These are phyloP conservation scores for Thalassoma bifasciatum DNA, from an alignment of 2,113 vertebrate species.

Conservation along the genomic window DNA sequence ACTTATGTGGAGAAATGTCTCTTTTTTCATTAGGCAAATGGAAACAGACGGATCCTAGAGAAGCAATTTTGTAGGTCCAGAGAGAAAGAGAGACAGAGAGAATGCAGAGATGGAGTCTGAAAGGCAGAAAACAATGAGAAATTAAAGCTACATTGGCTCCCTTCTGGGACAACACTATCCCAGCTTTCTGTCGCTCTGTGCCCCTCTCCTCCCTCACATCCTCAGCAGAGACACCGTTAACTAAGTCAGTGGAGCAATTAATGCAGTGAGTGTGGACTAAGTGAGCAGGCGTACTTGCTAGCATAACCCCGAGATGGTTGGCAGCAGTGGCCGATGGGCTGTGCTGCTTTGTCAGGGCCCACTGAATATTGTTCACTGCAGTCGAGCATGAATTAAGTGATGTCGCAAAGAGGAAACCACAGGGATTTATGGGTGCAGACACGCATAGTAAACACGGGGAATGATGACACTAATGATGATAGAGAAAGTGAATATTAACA, in stretches of 20 bases:
- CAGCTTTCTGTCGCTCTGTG: slow-evolving; percentile 8
- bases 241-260: slow-evolving; percentile 78
- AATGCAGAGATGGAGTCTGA: neutral
- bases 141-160: slow-evolving; percentile 22
- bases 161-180: slow-evolving; percentile 2
- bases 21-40: slow-evolving; percentile 76
- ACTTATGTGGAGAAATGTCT: slow-evolving; percentile 65
- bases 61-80: slow-evolving; percentile 47
- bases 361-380: slow-evolving; percentile 44
- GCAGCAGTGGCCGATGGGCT: slow-evolving; percentile 25
- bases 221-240: slow-evolving; percentile 64
- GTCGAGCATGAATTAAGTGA: slow-evolving; percentile 6
- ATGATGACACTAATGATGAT: slow-evolving; percentile 17
- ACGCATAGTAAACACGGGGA: slow-evolving; percentile 18
- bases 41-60: slow-evolving; percentile 56
- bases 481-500: slow-evolving; percentile 17
- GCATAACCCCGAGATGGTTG: slow-evolving; percentile 33
- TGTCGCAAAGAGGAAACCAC: slow-evolving; percentile 6
- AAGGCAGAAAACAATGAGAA: slow-evolving; percentile 27
- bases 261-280: slow-evolving; percentile 66
- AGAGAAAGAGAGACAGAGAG: slow-evolving; percentile 24
- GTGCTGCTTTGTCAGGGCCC: slow-evolving; percentile 39
- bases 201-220: slow-evolving; percentile 17
- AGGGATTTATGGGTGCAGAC: slow-evolving; percentile 3
- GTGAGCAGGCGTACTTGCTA: slow-evolving; percentile 42